Base-by-base conservation (phyloP, 2,113 vertebrate genomes). In the Montifringilla adamsi region DNA sequence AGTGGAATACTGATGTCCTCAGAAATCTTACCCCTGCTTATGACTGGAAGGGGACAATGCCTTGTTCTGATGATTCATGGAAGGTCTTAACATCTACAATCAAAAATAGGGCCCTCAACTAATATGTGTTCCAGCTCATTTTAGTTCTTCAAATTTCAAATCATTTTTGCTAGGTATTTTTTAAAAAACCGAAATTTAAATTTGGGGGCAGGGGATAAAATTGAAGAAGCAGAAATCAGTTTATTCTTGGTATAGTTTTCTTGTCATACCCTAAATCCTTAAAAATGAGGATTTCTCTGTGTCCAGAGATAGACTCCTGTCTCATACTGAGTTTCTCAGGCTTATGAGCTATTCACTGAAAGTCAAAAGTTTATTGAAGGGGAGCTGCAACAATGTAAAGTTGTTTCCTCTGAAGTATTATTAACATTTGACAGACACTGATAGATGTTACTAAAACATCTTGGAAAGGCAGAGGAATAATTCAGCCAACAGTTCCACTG, bases 401-500 rank as follows among this genome's bases (percentile, higher is more conserved):
- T 35, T 63, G 35, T 90, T 87, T 90, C 58, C 69, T 79, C 64
- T 84, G 56, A 92, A 89, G 67, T 70, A 73, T 92, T 93, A 78
- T 70, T 91, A 81, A 24, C 49, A 83, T 93, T 84, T 94, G 95
- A 96, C 9, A 17, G 87, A 95, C 93, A 73, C 7, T 47, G 90
- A 89, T 76, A 96, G 87, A 94, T 80, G 64, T 31, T 87, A 75
- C 41, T 91, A 64, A 93, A 95, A 83, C 39, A 56, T 78, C 78
- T 94, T 77, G 85, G 77, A 89, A 95, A 96, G 80, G 81, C 69
- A 91, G 73, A 91, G 70, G 74, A 83, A 91, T 91, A 85, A 94
- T 91, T 93, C 91, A 94, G 55, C 50, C 74, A 92, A 19, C n/a
- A 77, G 67, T 81, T 84, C 22, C 67, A 76, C 86, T 87, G 93